Percentiles rank a stretch among this genome's conserved stretches.
Conservation (phyloP, 2,797 vertebrate species). For the Acanthopagrus latus region DNA sequence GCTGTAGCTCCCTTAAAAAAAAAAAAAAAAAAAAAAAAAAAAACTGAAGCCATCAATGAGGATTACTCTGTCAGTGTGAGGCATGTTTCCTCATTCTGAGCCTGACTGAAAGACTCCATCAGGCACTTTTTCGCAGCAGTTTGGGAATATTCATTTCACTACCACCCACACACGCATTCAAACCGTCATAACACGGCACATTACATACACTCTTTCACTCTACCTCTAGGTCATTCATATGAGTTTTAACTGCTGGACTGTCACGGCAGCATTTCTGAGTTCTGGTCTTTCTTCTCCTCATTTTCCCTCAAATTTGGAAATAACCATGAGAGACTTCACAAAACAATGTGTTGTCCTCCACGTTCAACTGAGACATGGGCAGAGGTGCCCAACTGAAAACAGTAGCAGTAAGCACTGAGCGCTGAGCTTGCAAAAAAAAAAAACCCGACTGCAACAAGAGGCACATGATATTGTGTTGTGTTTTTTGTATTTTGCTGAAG, state of each 20-base stretch:
- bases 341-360: constrained; percentile 49
- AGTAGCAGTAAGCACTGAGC: constrained; percentile 42
- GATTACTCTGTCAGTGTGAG: constrained; percentile 37
- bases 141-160: constrained; percentile 49
- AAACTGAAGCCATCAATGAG: constrained; percentile 32
- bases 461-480: constrained; percentile 17
- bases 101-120: constrained; percentile 41
- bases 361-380: constrained; percentile 53
- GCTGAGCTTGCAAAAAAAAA: constrained; percentile 44
- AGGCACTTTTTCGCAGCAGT: constrained; percentile 32
- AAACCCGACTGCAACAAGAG: constrained; percentile 19
- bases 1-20: constrained; percentile 29
- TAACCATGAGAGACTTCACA: constrained; percentile 29
- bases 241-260: background rate
- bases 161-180: constrained; percentile 35
- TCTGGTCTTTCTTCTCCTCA: background rate
- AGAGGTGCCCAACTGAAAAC: constrained; percentile 49
- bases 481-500: constrained; percentile 22
- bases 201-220: constrained; percentile 1
- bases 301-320: constrained; percentile 25
- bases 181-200: constrained; percentile 39
- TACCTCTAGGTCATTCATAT: constrained; percentile 31
- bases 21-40: background rate
- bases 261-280: background rate
- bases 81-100: constrained; percentile 26